Percentiles rank a stretch among this genome's conserved stretches.
phyloP scores from a whole-genome alignment of 2,797 vertebrate genomes.

The Limnodromus scolopaceus region DNA sequence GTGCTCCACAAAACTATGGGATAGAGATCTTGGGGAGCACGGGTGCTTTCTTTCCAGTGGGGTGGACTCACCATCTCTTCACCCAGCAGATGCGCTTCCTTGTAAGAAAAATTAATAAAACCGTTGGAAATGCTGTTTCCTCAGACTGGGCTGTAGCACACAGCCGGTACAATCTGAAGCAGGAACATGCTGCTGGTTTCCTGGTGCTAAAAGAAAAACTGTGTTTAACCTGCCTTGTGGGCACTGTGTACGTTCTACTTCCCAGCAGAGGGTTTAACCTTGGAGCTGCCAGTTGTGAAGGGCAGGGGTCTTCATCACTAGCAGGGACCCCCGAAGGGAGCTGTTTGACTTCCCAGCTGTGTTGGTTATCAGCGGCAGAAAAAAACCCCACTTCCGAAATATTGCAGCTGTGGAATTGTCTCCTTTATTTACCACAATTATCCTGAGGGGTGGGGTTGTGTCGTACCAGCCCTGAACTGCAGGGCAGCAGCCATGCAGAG shows the following conservation, averaged over 20 bases:
- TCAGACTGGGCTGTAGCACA: not conserved
- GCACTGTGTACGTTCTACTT: not conserved
- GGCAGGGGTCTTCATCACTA: not conserved
- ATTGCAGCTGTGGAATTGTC: not conserved
- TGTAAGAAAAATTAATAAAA: not conserved
- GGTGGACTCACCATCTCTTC: not conserved
- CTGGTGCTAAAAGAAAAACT: not conserved
- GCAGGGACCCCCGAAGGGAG: not conserved
- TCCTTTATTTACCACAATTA: not conserved
- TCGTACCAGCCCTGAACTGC: not conserved
- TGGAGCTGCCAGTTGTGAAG: not conserved
- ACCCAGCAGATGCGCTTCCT: not conserved
- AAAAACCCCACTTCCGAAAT: not conserved
- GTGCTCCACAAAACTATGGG: slow-evolving; percentile 52
- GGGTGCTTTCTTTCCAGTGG: slow-evolving; percentile 45
- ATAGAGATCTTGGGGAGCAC: not conserved
- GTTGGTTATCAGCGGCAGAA: not conserved
- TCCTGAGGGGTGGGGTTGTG: not conserved
- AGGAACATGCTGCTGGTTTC: not conserved
- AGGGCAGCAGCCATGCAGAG: not conserved
- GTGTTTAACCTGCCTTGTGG: not conserved
- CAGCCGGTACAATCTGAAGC: not conserved
- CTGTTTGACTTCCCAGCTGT: not conserved
- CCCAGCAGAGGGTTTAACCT: not conserved
- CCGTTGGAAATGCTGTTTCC: not conserved